Conservation (phyloP, 2,797 vertebrate species). For the Paedocypris micromegethes region DNA sequence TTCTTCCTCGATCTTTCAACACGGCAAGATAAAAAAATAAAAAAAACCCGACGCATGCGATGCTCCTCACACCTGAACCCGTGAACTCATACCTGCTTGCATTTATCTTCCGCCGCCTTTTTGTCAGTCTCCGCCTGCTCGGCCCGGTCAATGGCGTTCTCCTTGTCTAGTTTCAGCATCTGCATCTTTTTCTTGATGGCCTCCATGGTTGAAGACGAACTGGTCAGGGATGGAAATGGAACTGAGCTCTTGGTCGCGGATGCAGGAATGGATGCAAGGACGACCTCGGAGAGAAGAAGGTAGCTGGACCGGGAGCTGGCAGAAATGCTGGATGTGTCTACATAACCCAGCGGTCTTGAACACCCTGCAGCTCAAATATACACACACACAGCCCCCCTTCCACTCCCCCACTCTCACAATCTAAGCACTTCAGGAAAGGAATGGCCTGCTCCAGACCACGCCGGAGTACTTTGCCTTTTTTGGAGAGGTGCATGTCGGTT, state of each 20-base stretch:
- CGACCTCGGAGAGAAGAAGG: constrained; percentile 22
- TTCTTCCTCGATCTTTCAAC: too few relatives aligned
- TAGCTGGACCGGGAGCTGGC: constrained; percentile 28
- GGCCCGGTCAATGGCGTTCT: constrained; percentile 89
- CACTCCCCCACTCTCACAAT: constrained; percentile 33
- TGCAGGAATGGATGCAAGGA: constrained; percentile 15
- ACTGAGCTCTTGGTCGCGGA: constrained; percentile 14
- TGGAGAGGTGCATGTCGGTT: constrained; percentile 42
- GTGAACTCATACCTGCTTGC: constrained; percentile 74
- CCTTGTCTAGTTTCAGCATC: constrained; percentile 93
- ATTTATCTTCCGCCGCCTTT: constrained; percentile 89
- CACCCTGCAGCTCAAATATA: neutral
- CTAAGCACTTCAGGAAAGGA: constrained; percentile 47
- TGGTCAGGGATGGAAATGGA: neutral
- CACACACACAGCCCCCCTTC: neutral
- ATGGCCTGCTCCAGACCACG: constrained; percentile 43
- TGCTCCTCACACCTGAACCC: neutral
- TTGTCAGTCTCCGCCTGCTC: constrained; percentile 90
- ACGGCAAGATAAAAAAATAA: too few relatives aligned
- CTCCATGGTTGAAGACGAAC: constrained; percentile 74
- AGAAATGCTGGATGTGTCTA: constrained; percentile 27
- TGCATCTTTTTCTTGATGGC: constrained; percentile 99
- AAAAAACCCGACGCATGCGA: too few relatives aligned
- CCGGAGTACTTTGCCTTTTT: constrained; percentile 48
- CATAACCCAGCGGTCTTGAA: constrained; percentile 12